Base-by-base conservation (phyloP, 2,888 invertebrate species). In the Teleogryllus oceanicus region DNA sequence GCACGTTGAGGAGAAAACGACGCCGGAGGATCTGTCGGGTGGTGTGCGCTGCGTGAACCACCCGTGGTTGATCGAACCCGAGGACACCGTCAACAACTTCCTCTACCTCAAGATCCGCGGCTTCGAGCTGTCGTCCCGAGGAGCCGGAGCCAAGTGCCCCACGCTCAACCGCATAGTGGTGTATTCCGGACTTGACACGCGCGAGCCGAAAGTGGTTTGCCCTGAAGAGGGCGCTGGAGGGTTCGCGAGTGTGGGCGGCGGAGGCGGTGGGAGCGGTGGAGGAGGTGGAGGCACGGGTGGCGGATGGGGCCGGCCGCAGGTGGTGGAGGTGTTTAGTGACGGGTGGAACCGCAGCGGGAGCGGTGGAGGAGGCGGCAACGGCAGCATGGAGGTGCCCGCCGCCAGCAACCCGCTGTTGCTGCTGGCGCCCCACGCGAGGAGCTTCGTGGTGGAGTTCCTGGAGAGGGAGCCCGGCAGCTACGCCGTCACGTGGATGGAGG, bases 31-130 rank as follows among this genome's bases (percentile, higher is more conserved):
- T 75, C 81, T 50, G 18, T 21, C 74, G 11, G 77, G 80, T 0
- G 79, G 80, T 0, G 18, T 77, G 20, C 79, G 79, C 12, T 94
- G 94, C 85, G 90, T 92, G 50, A 92, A 92, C 84, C 91, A 93
- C 85, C 94, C 94, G 1, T 94, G 94, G 94, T 87, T 94, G 1
- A 92, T 94, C 80, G 93, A 94, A 85, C 94, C 94, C 0, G 92
- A 93, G 83, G 92, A 93, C 83, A 89, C 91, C 1, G 88, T 89
- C 78, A 91, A 92, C 80, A 91, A 93, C 85, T 94, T 92, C 85
- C 88, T 94, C 75, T 94, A 93, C 84, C 87, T 94, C 12, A 92
- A 92, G 86, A 88, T 94, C 18, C 91, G 91, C 80, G 94, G 94
- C 0, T 91, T 89, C 84, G 89, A 91, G 86, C 87, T 92, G 74